Base-by-base conservation (phyloP, 2,888 invertebrate species). In the Drosophila conformis region DNA sequence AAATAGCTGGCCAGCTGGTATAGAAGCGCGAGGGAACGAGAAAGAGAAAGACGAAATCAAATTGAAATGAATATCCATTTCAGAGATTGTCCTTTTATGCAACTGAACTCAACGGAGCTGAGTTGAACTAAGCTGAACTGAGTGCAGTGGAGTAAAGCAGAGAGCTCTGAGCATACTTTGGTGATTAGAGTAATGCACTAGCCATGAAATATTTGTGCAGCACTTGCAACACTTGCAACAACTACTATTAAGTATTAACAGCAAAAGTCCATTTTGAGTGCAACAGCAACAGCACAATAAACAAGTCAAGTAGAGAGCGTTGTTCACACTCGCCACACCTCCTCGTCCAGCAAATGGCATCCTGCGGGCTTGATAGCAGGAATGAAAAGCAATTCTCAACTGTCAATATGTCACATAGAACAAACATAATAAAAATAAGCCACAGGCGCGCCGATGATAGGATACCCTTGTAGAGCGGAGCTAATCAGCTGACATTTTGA, bases 151-250 rank as follows among this genome's bases (percentile, higher is more conserved):
- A 4, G 38, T 38, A 6, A 13, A 38, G 38, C 38, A n/a, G n/a
- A 6, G n/a, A 15, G 11, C 25, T 27, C 27, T 51, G 53, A 70
- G 57, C 27, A 35, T 58, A 53, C 57, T 71, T 74, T 67, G 67
- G 60, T 85, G 84, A 86, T 86, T 86, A 86, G 87, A 84, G 84
- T 89, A 86, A 89, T 86, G 87, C 84, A 87, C 71, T 67, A 49
- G 63, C 72, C 74, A 76, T 76, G 60, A 69, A 53, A 56, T 61
- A 70, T 64, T 56, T 33, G 56, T 57, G 64, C 10, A 60, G 36
- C 68, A 52, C 25, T 67, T 36, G 46, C 63, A 70, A 42, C 59
- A 65, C 42, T 29, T 13, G 29, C 36, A 63, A 15, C 57, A 69
- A 46, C 66, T 57, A 56, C 59, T 68, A 48, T 69, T 75, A 77